Base-by-base conservation (phyloP, 2,797 vertebrate genomes). In the Parotocinclus haroldoi region DNA sequence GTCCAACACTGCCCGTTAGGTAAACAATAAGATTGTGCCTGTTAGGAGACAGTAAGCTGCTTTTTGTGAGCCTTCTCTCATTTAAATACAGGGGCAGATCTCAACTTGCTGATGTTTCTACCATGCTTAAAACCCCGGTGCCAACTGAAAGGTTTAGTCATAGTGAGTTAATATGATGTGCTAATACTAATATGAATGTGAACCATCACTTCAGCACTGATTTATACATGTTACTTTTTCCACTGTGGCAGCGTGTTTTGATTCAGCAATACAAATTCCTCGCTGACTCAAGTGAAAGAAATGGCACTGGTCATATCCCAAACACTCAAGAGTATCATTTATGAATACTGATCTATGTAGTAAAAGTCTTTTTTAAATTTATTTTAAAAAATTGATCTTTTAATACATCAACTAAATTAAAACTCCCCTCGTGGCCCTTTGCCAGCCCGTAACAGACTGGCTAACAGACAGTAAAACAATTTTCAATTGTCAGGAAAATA, bases 1-100 rank as follows among this genome's bases (percentile, higher is more conserved):
- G 84, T 84, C 78, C 64, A 78, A 80, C 76, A 75, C 71, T 77
- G 82, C 77, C 80, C 81, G 83, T 85, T 81, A 86, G 82, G 63
- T 77, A 79, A 72, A 82, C 72, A 66, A 66, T 81, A 82, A 71
- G 83, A 83, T 80, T 79, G 76, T 71, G 80, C 71, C 75, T 75
- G 66, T 66, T 74, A 82, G 76, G 75, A 80, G 79, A 78, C 74
- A 0, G 68, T 38, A 63, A 76, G 76, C 75, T 77, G 77, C 76
- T 82, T 40, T n/a, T 80, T 73, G 73, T 75, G 76, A 69, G 76
- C 69, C 17, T 27, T 75, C 76, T 78, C 67, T 74, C 66, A 48
- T 56, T 44, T 63, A 11, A 71, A 78, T 72, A 66, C 73, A 42
- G 48, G 68, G 86, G 81, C 87, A 81, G 79, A 90, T 91, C 88